phyloP scores from a whole-genome alignment of 2,888 invertebrate genomes.

The Odontocolon sp. region DNA sequence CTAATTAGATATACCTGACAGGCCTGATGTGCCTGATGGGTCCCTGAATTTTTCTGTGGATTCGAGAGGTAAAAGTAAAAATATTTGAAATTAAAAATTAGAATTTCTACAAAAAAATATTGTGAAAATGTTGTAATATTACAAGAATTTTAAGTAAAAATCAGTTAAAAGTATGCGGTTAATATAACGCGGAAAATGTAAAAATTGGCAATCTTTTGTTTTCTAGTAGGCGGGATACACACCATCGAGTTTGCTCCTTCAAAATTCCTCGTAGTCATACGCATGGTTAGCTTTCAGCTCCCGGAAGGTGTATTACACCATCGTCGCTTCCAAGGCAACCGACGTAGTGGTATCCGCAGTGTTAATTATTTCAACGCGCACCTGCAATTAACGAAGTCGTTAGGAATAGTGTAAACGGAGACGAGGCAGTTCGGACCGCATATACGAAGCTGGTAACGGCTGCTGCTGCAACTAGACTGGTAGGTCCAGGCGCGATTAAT shows the following conservation, averaged over 20 bases:
- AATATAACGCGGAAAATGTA: too few relatives aligned
- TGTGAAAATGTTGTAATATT: too few relatives aligned
- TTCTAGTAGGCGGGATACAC: neutral
- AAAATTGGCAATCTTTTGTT: too few relatives aligned
- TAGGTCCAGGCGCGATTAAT: slow-evolving; percentile 20
- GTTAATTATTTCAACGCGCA: slow-evolving; percentile 58
- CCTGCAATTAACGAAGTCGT: slow-evolving; percentile 61
- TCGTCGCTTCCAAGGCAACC: neutral
- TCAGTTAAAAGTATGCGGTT: too few relatives aligned
- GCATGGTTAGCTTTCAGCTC: neutral
- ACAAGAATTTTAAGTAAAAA: too few relatives aligned
- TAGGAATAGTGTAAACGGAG: slow-evolving; percentile 37
- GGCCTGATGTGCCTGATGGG: too few relatives aligned
- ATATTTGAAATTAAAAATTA: too few relatives aligned
- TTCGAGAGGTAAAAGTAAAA: too few relatives aligned
- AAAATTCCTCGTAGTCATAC: neutral
- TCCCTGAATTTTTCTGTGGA: too few relatives aligned
- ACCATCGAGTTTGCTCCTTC: neutral
- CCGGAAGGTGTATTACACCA: slow-evolving; percentile 6
- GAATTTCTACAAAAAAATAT: too few relatives aligned
- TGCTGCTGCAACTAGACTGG: neutral
- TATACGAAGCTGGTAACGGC: neutral
- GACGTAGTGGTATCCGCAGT: slow-evolving; percentile 39
- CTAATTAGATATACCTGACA: too few relatives aligned
- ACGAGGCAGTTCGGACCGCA: slow-evolving; percentile 14